Conservation (phyloP, 2,888 invertebrate genomes). For the Cosmia trapezina region DNA sequence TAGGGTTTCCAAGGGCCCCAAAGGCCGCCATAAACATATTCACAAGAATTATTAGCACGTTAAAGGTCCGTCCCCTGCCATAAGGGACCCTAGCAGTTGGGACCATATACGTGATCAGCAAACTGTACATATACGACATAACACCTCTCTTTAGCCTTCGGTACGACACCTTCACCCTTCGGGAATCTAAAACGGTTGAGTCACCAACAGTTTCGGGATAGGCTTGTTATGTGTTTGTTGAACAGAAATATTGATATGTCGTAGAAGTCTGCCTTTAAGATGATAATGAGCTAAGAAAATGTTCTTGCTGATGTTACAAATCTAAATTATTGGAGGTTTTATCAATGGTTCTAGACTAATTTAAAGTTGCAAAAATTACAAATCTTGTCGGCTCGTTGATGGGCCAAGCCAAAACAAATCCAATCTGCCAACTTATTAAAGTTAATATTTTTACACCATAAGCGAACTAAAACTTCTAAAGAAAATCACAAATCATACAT, state of each 20-base stretch:
- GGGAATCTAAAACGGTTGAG: not conserved
- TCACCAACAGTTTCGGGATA: not conserved
- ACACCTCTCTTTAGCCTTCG: constrained; percentile 6
- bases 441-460: constrained; percentile 3
- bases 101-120: constrained; percentile 11
- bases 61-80: constrained; percentile 10
- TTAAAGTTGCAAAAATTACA: constrained; percentile 9
- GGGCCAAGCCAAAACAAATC: constrained; percentile 13
- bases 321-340: not conserved
- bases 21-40: constrained; percentile 11
- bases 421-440: constrained; percentile 22
- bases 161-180: not conserved
- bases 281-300: not conserved
- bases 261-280: not conserved
- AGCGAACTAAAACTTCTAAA: constrained; percentile 6
- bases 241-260: not conserved
- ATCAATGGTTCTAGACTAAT: constrained; percentile 4
- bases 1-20: not conserved
- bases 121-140: constrained; percentile 18
- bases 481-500: not conserved
- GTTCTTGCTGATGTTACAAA: not conserved
- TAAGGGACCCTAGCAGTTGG: not conserved
- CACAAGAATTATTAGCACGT: constrained; percentile 29
- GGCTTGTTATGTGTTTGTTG: not conserved
- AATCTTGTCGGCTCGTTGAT: constrained; percentile 1